Base-by-base conservation (phyloP, 2,888 invertebrate genomes). In the Phyllotreta cruciferae region DNA sequence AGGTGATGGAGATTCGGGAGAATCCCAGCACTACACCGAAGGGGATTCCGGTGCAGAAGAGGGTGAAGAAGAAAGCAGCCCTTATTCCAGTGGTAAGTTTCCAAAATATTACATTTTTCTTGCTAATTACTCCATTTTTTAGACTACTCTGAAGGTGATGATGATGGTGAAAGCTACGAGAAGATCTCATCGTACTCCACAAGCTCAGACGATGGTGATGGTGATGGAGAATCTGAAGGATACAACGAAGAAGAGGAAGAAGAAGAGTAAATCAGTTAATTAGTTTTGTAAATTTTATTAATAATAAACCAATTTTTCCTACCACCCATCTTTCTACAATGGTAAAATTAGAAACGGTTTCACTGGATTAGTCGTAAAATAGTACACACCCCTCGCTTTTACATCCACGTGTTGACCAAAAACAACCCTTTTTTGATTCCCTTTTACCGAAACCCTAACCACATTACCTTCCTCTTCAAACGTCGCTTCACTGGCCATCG, bases 401-500 rank as follows among this genome's bases (percentile, higher is more conserved):
- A 47, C 50, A 36, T 70, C 63, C 5, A 71, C 65, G 52, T 72
- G 68, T 45, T 75, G 73, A 5, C 76, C 77, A 66, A 75, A 77
- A 9, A 70, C 63, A 10, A 73, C 56, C 38, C 64, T 58, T 39
- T 67, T 69, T 8, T 10, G 37, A 0, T 47, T 54, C 11, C 67
- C 44, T n/a, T 57, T 38, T 49, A 66, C 67, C 5, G 56, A 60
- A 60, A 82, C 79, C 8, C 72, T 71, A 9, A 79, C 78, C 13
- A 66, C 69, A 60, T 71, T 66, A 55, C 74, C 79, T 52, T 71
- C 50, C 60, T 81, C 78, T 75, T 78, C 80, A 41, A 74, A 78
- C n/a, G 72, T 68, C 52, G 82, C 82, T 65, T 78, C 73, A n/a
- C 70, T 78, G 0, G 83, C 82, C 24, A 69, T 56, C 24, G 82